Evolutionary conservation across 2,113 vertebrate species (phyloP).

Genomic region (Solenodon paradoxus): DNA sequence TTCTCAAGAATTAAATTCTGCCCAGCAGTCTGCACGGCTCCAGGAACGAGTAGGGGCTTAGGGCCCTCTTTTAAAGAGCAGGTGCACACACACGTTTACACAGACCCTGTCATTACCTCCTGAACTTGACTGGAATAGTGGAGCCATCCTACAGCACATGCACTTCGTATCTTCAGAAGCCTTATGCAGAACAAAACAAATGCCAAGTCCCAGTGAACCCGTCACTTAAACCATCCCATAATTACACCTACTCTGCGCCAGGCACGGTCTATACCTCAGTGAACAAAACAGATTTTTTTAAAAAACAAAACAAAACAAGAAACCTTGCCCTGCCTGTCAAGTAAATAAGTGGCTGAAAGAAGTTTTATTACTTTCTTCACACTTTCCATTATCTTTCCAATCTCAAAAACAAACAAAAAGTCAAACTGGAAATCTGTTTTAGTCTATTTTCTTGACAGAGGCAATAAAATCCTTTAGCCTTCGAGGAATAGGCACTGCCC

Average conservation of each 20-base stretch:
- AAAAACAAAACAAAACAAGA: too few relatives aligned
- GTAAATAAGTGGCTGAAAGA: neutral
- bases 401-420: too few relatives aligned
- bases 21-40: slow-evolving; percentile 18
- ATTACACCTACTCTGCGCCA: neutral
- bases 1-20: slow-evolving; percentile 21
- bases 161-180: neutral
- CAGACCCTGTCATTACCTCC: slow-evolving; percentile 45
- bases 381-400: neutral
- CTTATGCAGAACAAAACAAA: neutral
- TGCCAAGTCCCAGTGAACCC: neutral
- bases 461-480: neutral
- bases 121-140: neutral
- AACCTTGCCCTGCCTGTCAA: too few relatives aligned
- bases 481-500: neutral
- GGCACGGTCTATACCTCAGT: neutral
- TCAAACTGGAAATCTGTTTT: neutral
- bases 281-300: neutral
- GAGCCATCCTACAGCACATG: neutral
- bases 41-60: neutral
- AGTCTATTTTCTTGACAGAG: neutral
- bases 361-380: neutral
- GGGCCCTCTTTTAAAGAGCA: slow-evolving; percentile 19
- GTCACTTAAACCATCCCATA: neutral
- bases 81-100: neutral